Conservation (phyloP, 2,797 vertebrate genomes). For the Eulemur mongoz region DNA sequence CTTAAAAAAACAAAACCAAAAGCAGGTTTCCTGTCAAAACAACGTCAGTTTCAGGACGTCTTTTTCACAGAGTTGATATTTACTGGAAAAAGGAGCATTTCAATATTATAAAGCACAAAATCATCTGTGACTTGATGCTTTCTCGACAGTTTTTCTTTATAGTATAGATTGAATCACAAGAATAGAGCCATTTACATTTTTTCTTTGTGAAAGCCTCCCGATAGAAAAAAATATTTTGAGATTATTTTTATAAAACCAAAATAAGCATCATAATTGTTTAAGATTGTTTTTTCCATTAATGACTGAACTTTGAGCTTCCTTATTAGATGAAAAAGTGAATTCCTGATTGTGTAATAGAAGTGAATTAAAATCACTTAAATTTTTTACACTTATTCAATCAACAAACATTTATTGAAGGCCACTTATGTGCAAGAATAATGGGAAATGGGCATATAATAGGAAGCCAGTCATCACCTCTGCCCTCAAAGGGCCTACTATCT, state of each 20-base stretch:
- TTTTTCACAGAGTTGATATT: constrained; percentile 61
- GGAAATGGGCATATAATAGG: not conserved
- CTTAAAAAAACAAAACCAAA: constrained; percentile 73
- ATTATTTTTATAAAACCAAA: constrained; percentile 31
- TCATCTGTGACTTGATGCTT: constrained; percentile 38
- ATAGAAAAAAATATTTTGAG: not conserved
- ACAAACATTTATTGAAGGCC: not conserved
- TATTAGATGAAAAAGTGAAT: not conserved
- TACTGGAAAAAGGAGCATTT: constrained; percentile 62
- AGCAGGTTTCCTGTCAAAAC: constrained; percentile 77
- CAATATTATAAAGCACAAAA: constrained; percentile 67
- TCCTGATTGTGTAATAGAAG: not conserved
- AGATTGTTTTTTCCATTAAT: constrained; percentile 16
- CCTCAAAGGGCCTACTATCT: not conserved
- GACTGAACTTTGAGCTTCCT: not conserved
- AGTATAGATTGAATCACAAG: not conserved
- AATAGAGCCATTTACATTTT: not conserved
- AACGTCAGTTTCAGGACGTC: constrained; percentile 59
- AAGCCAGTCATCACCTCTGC: not conserved
- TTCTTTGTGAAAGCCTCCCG: not conserved
- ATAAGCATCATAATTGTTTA: not conserved
- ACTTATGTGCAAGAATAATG: not conserved
- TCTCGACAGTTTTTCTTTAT: constrained; percentile 16
- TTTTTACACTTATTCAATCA: not conserved
- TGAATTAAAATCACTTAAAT: not conserved